Percentiles rank a stretch among this genome's conserved stretches.
These are phyloP conservation scores for Ammodytes dubius DNA, from an alignment of 2,113 vertebrate species.

Conservation along the genomic window DNA sequence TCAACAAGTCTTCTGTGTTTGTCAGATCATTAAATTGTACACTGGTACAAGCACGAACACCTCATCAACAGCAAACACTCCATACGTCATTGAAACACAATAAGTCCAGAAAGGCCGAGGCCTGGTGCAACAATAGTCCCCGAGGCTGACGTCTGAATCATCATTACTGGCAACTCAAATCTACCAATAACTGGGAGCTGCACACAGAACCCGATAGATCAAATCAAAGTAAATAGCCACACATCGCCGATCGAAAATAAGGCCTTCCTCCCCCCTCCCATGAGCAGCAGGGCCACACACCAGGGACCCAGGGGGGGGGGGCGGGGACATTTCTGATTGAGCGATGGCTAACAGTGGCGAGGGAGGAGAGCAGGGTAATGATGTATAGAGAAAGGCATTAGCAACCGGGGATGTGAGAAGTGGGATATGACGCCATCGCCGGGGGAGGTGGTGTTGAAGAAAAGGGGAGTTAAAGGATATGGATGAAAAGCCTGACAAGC, in stretches of 20 bases:
- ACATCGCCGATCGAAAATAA: conserved; percentile 51
- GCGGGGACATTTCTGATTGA: conserved; percentile 70
- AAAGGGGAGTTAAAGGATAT: conserved; percentile 63
- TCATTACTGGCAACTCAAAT: conserved; percentile 48
- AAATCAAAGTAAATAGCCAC: conserved; percentile 71
- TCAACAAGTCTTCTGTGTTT: conserved; percentile 54
- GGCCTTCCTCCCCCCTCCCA: conserved; percentile 48
- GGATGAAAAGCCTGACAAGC: conserved; percentile 63
- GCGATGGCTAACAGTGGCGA: conserved; percentile 67
- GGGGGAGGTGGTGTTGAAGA: conserved; percentile 53
- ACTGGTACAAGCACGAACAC: conserved; percentile 19
- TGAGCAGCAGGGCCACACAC: conserved; percentile 55
- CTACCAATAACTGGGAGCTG: conserved; percentile 54
- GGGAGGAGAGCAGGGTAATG: conserved; percentile 75
- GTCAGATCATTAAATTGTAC: conserved; percentile 60
- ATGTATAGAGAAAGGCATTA: conserved; percentile 80
- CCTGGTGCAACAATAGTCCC: conserved; percentile 51
- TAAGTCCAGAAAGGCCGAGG: conserved; percentile 31
- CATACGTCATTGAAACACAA: conserved; percentile 51
- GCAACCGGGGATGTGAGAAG: conserved; percentile 62
- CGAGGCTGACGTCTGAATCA: conserved; percentile 49
- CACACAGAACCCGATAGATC: conserved; percentile 50
- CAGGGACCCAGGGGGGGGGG: conserved; percentile 46
- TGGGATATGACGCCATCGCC: conserved; percentile 53
- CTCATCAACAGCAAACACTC: conserved; percentile 63